A percentile compares a stretch with the other conserved stretches of the same genome.
phyloP scores from a whole-genome alignment of 30 jellyfish, hydroid and myxozoan species.

The Sanderia malayensis region DNA sequence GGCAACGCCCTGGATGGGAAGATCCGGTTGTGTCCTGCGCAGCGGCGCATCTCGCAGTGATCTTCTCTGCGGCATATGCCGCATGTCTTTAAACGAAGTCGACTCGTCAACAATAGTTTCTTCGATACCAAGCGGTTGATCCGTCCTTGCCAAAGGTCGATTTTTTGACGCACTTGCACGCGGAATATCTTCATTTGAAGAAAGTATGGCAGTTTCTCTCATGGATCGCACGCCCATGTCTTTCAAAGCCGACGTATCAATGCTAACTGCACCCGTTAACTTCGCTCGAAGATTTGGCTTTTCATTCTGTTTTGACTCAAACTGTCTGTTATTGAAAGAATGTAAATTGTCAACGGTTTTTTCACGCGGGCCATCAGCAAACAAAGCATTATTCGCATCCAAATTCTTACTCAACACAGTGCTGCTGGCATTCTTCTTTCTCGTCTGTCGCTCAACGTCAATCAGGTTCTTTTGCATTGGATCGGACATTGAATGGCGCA shows the following conservation, averaged over 20 bases:
- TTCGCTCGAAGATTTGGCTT: neutral
- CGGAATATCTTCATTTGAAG: constrained; percentile 54
- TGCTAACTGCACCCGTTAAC: constrained; percentile 11
- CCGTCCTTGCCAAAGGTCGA: constrained; percentile 57
- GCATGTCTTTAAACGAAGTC: neutral
- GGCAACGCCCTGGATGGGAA: neutral
- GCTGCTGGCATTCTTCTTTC: neutral
- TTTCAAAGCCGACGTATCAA: constrained; percentile 36
- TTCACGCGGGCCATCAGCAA: neutral
- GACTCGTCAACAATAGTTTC: constrained; percentile 9
- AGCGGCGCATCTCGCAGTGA: constrained; percentile 1
- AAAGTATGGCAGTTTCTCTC: constrained; percentile 64
- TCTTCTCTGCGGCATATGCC: neutral
- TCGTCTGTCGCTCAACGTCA: neutral
- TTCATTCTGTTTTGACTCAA: neutral
- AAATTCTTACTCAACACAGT: neutral
- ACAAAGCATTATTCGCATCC: neutral
- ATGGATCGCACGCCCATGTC: constrained; percentile 12
- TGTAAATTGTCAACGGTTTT: neutral
- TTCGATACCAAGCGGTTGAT: constrained; percentile 26
- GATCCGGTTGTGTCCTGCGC: neutral
- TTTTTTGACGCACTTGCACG: constrained; percentile 28
- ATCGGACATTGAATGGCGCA: constrained; percentile 41
- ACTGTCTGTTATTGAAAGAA: neutral
- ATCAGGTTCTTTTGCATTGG: constrained; percentile 5